Conservation (phyloP, 1,140 invertebrate genomes). For the Marisa cornuarietis region DNA sequence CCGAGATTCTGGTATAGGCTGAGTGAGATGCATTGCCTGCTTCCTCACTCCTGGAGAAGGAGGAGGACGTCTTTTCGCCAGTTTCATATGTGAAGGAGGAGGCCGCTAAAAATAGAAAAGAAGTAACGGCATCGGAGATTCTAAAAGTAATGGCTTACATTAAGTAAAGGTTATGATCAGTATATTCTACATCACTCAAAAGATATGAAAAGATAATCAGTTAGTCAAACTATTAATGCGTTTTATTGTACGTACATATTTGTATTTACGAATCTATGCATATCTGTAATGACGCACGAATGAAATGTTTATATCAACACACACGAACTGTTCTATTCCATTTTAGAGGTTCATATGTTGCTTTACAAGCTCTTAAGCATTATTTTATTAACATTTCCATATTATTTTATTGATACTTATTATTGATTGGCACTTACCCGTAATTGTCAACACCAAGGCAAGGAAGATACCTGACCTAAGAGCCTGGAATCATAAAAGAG, state of each 20-base stretch:
- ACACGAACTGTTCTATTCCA: not conserved
- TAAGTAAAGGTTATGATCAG: too few relatives aligned
- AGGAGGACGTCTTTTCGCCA: not conserved
- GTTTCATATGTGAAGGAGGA: not conserved
- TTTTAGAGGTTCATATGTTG: not conserved
- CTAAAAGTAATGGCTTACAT: not conserved
- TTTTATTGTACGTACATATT: not conserved
- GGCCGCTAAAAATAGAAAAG: not conserved
- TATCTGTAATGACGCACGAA: not conserved
- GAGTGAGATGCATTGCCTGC: not conserved
- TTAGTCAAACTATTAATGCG: not conserved
- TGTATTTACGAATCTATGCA: not conserved
- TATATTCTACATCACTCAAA: too few relatives aligned
- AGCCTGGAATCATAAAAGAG: too few relatives aligned
- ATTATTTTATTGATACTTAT: too few relatives aligned
- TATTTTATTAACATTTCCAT: not conserved
- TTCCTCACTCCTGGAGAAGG: not conserved
- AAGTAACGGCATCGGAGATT: not conserved
- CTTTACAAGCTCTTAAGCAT: not conserved
- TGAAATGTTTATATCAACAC: not conserved
- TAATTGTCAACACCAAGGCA: too few relatives aligned
- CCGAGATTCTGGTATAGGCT: constrained; percentile 3
- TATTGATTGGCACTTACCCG: too few relatives aligned
- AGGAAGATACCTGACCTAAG: too few relatives aligned
- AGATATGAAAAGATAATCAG: not conserved